Evolutionary conservation across 2,797 vertebrate species (phyloP).

Genomic region (Rhadinocentrus ornatus): DNA sequence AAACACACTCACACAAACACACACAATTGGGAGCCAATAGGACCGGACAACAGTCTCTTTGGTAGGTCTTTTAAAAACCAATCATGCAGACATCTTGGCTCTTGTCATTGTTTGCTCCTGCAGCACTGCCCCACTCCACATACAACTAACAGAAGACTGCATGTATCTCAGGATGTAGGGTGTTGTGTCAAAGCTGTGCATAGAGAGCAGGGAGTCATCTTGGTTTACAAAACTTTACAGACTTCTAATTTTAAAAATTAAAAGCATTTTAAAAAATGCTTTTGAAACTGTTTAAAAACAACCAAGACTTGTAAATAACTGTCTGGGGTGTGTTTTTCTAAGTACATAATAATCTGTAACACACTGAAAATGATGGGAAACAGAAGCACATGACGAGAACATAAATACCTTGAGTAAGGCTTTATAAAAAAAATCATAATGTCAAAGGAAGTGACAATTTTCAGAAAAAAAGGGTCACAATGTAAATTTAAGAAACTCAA

Average conservation of each 20-base stretch:
- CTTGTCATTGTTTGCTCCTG: constrained; percentile 74
- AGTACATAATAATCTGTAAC: neutral
- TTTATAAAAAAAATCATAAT: neutral
- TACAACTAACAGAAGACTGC: constrained; percentile 27
- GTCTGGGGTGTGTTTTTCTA: neutral
- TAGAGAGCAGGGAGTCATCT: constrained; percentile 15
- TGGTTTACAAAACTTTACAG: neutral
- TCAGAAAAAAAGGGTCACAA: neutral
- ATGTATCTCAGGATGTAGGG: constrained; percentile 46
- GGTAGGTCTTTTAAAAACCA: constrained; percentile 72
- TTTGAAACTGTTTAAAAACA: neutral
- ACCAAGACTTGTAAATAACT: neutral
- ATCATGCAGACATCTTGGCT: constrained; percentile 79
- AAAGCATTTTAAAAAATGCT: constrained; percentile 10
- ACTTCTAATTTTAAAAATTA: too few relatives aligned
- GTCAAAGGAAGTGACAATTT: neutral
- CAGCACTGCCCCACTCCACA: constrained; percentile 50
- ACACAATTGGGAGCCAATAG: constrained; percentile 55
- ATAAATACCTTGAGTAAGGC: neutral
- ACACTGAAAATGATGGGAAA: neutral
- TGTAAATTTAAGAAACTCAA: neutral
- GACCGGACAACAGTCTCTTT: constrained; percentile 64
- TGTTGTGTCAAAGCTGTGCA: constrained; percentile 39
- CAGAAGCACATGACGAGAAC: neutral
- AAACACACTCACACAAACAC: constrained; percentile 36